Evolutionary conservation across 2,797 vertebrate species (phyloP).

Genomic region (Rhynchonycteris naso): DNA sequence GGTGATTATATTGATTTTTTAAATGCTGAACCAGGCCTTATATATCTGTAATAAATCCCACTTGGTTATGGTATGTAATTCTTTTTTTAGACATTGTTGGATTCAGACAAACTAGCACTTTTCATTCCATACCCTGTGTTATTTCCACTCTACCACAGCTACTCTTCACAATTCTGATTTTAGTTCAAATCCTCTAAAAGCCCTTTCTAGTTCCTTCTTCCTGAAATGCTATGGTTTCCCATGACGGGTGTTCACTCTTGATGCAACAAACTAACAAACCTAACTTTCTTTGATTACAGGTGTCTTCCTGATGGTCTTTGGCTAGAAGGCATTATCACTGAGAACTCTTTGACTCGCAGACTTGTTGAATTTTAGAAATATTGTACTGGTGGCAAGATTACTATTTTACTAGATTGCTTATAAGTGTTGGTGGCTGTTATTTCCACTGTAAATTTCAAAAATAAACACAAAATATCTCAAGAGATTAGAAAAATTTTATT

Average conservation of each 20-base stretch:
- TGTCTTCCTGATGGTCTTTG: background rate
- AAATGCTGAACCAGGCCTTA: background rate
- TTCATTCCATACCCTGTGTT: background rate
- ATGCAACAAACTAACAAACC: background rate
- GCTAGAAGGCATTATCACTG: background rate
- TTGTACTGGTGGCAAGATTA: background rate
- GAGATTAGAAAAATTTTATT: slow-evolving; percentile 75
- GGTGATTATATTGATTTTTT: background rate
- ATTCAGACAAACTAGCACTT: background rate
- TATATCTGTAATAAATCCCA: background rate
- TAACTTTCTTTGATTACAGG: background rate
- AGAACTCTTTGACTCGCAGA: background rate
- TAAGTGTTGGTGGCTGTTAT: background rate
- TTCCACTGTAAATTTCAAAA: slow-evolving; percentile 59
- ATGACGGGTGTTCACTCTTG: background rate
- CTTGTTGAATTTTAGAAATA: background rate
- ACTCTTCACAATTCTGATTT: background rate
- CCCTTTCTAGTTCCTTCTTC: background rate
- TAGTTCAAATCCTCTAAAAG: background rate
- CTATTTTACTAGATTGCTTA: slow-evolving; percentile 37
- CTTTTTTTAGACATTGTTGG: background rate
- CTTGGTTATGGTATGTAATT: background rate
- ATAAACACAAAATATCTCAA: slow-evolving; percentile 58
- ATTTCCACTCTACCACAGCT: background rate
- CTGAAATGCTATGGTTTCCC: background rate